phyloP scores from a whole-genome alignment of 1,140 invertebrate species.

The Dysdera silvatica region DNA sequence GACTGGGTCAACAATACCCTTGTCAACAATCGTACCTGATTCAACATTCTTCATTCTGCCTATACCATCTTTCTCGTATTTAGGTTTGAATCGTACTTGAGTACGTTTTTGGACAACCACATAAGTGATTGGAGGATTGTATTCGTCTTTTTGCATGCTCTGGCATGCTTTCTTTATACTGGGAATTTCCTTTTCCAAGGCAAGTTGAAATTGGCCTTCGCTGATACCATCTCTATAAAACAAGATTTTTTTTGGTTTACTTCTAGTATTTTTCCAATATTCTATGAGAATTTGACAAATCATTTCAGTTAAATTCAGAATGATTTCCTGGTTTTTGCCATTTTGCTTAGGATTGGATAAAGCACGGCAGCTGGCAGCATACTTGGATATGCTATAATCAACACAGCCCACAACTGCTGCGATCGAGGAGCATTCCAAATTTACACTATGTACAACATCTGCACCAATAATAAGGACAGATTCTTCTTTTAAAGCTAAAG shows the following conservation, averaged over 20 bases:
- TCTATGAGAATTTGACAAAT: no score
- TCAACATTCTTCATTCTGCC: slow-evolving; percentile 56
- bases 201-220: slow-evolving; percentile 45
- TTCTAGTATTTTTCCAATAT: no score
- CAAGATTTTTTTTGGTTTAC: slow-evolving; percentile 40
- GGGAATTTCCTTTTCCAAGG: slow-evolving; percentile 30
- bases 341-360: no score
- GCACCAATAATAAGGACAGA: no score
- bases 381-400: no score
- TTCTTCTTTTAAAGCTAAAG: no score
- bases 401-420: no score
- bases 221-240: slow-evolving; percentile 47
- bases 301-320: no score
- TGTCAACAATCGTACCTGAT: slow-evolving; percentile 76
- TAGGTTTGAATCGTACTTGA: slow-evolving; percentile 20
- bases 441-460: no score
- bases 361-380: no score
- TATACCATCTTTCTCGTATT: slow-evolving; percentile 30
- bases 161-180: slow-evolving; percentile 21
- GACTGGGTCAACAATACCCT: slow-evolving; percentile 66
- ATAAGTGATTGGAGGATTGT: slow-evolving; percentile 31
- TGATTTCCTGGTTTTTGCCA: no score
- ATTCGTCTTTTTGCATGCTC: slow-evolving; percentile 42
- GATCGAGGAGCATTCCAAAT: no score
- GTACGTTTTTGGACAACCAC: slow-evolving; percentile 34